Conservation (phyloP, 2,113 vertebrate species). For the Arvicanthis niloticus region DNA sequence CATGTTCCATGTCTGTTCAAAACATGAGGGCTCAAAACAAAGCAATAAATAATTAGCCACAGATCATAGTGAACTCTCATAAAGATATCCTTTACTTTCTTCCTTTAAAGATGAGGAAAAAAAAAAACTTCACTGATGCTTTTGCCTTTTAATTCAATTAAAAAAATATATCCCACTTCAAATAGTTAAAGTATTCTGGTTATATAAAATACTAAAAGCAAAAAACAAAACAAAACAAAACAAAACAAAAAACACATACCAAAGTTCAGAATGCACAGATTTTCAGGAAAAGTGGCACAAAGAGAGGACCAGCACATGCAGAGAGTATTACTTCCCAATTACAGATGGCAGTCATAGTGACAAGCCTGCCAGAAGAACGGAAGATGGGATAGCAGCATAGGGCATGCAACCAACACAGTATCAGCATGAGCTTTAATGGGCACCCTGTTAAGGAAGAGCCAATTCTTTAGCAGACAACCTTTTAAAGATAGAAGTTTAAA, state of each 20-base stretch:
- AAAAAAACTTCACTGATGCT: neutral
- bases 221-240: neutral
- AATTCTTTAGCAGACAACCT: neutral
- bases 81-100: neutral
- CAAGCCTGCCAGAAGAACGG: neutral
- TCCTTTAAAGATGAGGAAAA: neutral
- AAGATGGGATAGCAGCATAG: neutral
- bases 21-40: neutral
- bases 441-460: neutral
- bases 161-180: too few relatives aligned
- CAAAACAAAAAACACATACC: neutral
- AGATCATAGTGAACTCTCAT: neutral
- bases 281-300: neutral
- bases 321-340: neutral
- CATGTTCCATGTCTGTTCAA: neutral
- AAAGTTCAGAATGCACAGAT: neutral
- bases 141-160: neutral
- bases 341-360: neutral
- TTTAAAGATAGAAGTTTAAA: slow-evolving; percentile 58
- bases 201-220: neutral
- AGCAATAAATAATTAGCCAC: neutral
- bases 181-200: neutral
- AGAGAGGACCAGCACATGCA: neutral
- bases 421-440: neutral
- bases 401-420: neutral